Base-by-base conservation (phyloP, 1,140 invertebrate species). In the Anastrepha ludens region DNA sequence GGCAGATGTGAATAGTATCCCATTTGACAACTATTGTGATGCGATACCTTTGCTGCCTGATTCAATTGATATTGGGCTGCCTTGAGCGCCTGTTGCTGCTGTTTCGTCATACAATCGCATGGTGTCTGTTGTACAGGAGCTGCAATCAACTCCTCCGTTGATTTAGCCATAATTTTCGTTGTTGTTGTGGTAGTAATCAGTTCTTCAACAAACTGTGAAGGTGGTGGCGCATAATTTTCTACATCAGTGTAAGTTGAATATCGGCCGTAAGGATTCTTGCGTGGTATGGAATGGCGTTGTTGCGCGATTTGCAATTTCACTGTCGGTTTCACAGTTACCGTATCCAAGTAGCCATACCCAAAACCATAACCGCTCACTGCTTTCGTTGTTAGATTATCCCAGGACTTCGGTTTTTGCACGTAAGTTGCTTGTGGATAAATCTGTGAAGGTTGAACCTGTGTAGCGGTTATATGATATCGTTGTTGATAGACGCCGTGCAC, bases 371-470 rank as follows among this genome's bases (percentile, higher is more conserved):
- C 97, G 13, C 97, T 96, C 87, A 97, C 96, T 2, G 96, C 95
- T 94, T 97, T 97, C 1, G 96, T 97, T 0, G 96, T 96, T 39
- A 98, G 93, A 94, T 97, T 97, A 90, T 97, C 97, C 97, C 97
- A 97, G 0, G 97, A 97, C 91, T 97, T 97, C 5, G 97, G 97
- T 90, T 98, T 95, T 62, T 95, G 91, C 65, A 92, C 93, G 89
- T 96, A 95, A 87, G 95, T 94, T 29, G 95, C 92, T 41, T 92
- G 90, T 39, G 91, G 91, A 87, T 91, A 92, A 47, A 92, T 91
- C 86, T 93, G 91, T 41, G 94, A 94, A 6, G 94, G 94, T 87
- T 94, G 94, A 89, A 94, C 92, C 88, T 94, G 89, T 0, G 89
- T 88, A 11, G 91, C 94, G 55, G 95, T 94, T 60, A 94, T 91